Evolutionary conservation across 2,113 vertebrate species (phyloP).

Genomic region (Eupsittula cactorum): DNA sequence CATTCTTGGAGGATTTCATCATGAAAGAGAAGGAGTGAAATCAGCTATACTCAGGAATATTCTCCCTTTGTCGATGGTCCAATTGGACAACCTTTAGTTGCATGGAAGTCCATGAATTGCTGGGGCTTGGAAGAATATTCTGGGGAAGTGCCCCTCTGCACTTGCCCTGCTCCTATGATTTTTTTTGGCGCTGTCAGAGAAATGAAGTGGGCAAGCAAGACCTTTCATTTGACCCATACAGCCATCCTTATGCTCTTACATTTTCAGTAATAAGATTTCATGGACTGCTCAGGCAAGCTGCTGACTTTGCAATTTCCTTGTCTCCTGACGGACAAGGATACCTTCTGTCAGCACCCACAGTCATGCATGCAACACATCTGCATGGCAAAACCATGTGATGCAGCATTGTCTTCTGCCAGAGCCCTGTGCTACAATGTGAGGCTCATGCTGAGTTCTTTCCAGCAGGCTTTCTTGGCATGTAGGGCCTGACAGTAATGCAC

Average conservation of each 20-base stretch:
- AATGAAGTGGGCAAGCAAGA: not conserved
- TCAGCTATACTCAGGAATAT: not conserved
- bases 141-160: not conserved
- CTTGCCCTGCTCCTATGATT: not conserved
- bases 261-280: not conserved
- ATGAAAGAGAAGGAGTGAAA: not conserved
- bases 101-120: not conserved
- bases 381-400: fast-evolving
- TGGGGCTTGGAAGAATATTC: not conserved
- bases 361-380: not conserved
- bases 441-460: not conserved
- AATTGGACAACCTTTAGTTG: not conserved
- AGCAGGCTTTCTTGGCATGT: not conserved
- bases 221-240: not conserved
- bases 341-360: not conserved
- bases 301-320: not conserved
- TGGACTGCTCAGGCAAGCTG: not conserved
- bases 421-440: not conserved
- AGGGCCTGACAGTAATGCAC: fast-evolving
- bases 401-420: not conserved
- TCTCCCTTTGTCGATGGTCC: not conserved
- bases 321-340: not conserved
- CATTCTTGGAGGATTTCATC: not conserved
- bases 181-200: not conserved
- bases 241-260: not conserved